A percentile compares a stretch with the other conserved stretches of the same genome.
These are phyloP conservation scores for Corapipo altera DNA, from an alignment of 2,113 vertebrate genomes.

Conservation along the genomic window DNA sequence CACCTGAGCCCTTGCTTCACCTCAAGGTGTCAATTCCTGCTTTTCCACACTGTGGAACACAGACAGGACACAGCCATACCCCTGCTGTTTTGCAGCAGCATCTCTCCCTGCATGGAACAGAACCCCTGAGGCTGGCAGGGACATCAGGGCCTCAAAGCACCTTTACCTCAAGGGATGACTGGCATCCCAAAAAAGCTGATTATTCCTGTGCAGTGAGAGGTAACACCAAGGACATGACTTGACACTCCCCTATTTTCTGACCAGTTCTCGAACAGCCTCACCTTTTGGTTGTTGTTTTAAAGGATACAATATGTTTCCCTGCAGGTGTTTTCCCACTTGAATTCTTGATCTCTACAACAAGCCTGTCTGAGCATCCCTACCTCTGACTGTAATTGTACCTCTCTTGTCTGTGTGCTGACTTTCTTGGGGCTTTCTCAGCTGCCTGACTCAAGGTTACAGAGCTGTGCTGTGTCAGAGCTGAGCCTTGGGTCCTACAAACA, in stretches of 20 bases:
- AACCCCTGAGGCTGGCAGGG: background rate
- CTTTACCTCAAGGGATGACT: background rate
- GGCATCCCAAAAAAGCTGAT: background rate
- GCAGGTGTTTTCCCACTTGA: background rate
- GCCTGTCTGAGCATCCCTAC: background rate
- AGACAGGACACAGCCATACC: background rate
- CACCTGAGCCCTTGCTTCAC: background rate
- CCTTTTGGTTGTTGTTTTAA: background rate
- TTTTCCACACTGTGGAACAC: fast-evolving
- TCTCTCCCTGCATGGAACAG: background rate
- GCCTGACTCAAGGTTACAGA: background rate
- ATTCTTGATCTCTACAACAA: background rate
- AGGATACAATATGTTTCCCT: background rate
- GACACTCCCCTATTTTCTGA: background rate
- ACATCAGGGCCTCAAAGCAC: background rate
- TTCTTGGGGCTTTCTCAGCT: background rate
- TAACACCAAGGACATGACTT: fast-evolving
- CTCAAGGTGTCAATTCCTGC: background rate
- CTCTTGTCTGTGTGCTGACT: background rate
- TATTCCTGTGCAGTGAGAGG: background rate
- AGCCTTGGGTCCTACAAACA: background rate
- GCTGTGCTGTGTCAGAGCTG: background rate
- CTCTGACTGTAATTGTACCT: background rate
- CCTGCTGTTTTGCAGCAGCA: background rate
- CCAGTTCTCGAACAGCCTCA: background rate